Conservation (phyloP, 2,797 vertebrate species). For the Oreortyx pictus region DNA sequence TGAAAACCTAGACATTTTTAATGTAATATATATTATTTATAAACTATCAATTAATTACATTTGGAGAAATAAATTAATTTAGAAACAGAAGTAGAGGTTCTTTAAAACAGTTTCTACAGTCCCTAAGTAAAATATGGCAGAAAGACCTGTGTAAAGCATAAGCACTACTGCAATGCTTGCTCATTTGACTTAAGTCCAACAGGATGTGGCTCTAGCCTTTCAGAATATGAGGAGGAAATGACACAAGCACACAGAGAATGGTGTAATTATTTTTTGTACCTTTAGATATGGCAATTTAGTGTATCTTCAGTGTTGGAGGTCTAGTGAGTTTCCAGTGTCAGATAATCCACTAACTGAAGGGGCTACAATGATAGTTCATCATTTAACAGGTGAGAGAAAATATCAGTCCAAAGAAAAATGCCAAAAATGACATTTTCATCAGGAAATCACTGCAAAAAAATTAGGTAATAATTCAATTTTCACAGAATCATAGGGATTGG, state of each 20-base stretch:
- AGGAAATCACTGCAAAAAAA: not conserved
- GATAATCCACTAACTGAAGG: not conserved
- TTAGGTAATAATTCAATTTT: not conserved
- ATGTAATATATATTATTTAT: not conserved
- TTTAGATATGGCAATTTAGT: too few species aligned
- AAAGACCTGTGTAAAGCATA: not conserved
- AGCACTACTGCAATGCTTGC: not conserved
- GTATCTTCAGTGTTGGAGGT: fast-evolving
- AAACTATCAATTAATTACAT: not conserved
- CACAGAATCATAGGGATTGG: not conserved
- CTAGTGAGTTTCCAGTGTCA: not conserved
- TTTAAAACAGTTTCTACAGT: not conserved
- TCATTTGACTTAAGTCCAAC: not conserved
- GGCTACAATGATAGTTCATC: fast-evolving
- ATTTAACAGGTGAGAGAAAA: not conserved
- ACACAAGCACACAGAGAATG: not conserved
- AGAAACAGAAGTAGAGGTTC: not conserved
- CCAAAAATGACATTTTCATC: not conserved
- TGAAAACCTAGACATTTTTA: not conserved
- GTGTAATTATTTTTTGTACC: not conserved
- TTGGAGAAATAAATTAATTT: not conserved
- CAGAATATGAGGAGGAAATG: not conserved
- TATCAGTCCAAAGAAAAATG: not conserved
- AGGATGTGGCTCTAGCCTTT: not conserved
- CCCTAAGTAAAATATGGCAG: too few species aligned